phyloP scores from a whole-genome alignment of 1,140 invertebrate genomes.

The Saccostrea cuccullata region DNA sequence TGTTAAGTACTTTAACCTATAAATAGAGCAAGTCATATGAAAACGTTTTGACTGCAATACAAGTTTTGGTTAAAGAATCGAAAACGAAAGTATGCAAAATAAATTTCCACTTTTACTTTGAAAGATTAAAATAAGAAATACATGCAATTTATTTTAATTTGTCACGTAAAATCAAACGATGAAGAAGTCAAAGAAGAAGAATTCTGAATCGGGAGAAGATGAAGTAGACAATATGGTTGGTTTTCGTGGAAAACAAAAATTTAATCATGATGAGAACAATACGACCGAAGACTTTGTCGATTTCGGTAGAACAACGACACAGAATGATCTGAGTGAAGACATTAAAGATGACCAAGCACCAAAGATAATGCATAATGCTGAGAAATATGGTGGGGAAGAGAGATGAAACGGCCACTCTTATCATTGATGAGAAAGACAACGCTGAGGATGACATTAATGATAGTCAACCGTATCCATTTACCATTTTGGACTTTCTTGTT shows the following conservation, averaged over 20 bases:
- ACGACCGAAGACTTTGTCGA: not conserved
- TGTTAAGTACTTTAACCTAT: too few species aligned
- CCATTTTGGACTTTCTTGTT: not conserved
- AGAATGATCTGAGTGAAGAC: not conserved
- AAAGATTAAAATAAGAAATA: too few species aligned
- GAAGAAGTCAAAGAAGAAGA: not conserved
- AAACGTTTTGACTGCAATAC: too few species aligned
- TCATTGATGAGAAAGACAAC: not conserved
- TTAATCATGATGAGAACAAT: not conserved
- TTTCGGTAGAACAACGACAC: too few species aligned
- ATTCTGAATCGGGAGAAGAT: not conserved
- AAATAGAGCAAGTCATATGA: too few species aligned
- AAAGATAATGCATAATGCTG: not conserved
- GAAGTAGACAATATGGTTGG: conserved; percentile 13
- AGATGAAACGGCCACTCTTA: not conserved
- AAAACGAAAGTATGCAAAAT: too few species aligned
- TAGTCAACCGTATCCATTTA: not conserved
- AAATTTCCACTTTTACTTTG: too few species aligned
- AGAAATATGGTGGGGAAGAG: not conserved
- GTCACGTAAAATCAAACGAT: not conserved
- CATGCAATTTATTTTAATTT: too few species aligned
- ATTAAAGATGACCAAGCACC: not conserved
- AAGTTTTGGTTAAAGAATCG: too few species aligned
- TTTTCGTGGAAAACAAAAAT: not conserved
- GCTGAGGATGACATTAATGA: not conserved